Base-by-base conservation (phyloP, 2,113 vertebrate genomes). In the Trichomycterus rosablanca region DNA sequence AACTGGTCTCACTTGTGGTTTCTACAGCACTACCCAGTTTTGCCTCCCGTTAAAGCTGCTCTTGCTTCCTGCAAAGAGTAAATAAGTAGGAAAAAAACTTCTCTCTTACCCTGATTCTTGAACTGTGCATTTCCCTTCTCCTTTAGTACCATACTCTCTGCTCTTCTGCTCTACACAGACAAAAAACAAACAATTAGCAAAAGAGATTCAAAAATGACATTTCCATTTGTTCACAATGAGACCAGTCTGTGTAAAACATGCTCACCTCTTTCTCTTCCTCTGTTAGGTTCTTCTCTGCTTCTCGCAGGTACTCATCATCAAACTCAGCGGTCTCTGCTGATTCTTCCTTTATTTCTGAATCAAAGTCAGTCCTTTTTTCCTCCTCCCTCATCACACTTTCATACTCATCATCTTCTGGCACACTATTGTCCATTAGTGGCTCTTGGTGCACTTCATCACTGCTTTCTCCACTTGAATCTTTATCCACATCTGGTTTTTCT, bases 71-170 rank as follows among this genome's bases (percentile, higher is more conserved):
- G 42, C 9, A 7, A 15, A 10, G 26, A 10, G 32, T 2, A 30
- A 46, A 11, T 10, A 6, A 32, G 15, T 1, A 22, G 9, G 18
- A 2, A 32, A 44, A 45, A 63, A 52, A 4, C 7, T n/a, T n/a
- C n/a, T 22, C 2, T 20, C 89, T 78, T 70, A 97, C 95, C 89
- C 84, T 87, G 89, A 70, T 80, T 88, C 77, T 94, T 98, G 75
- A 97, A 97, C n/a, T 86, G 90, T 0, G 76, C 65, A 43, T 98
- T 98, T 52, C 94, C 95, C 43, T 84, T 83, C 66, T 95, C 93
- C 73, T 98, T 98, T 73, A 98, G 75, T 2, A 3, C 62, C 5
- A 83, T 79, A 76, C 93, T 95, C 63, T 92, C 82, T 55, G 85
- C 84, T 80, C 82, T 88, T 78, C 90, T 92, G 60, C 77, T 89